phyloP scores from a whole-genome alignment of 2,888 invertebrate genomes.

The Zhengitettix transpicula region DNA sequence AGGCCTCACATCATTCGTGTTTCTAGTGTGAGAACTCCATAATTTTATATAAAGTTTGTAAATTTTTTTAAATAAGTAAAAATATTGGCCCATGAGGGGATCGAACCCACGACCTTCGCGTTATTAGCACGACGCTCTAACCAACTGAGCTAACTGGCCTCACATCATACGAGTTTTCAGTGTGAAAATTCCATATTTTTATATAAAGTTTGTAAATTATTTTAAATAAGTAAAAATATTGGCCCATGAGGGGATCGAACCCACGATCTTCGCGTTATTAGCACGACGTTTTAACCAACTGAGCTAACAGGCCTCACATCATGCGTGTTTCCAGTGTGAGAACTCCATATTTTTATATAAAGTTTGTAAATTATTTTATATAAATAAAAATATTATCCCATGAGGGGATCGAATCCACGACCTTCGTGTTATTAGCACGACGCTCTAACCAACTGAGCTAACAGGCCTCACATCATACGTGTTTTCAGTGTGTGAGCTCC shows the following conservation, averaged over 20 bases:
- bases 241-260: background rate
- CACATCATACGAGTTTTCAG: too few relatives aligned
- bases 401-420: background rate
- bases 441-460: slow-evolving; percentile 1
- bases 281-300: background rate
- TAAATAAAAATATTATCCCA: background rate
- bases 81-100: background rate
- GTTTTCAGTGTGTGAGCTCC: too few relatives aligned
- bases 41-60: too few relatives aligned
- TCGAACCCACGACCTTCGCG: slow-evolving; percentile 1
- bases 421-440: background rate
- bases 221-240: background rate
- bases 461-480: background rate
- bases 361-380: too few relatives aligned
- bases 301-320: too few relatives aligned
- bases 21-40: too few relatives aligned
- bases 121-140: slow-evolving; percentile 1
- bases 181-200: too few relatives aligned
- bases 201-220: too few relatives aligned
- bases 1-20: too few relatives aligned
- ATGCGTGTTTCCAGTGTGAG: too few relatives aligned
- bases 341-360: too few relatives aligned
- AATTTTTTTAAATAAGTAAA: too few relatives aligned
- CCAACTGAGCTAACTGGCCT: background rate
- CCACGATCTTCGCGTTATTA: background rate